These are phyloP conservation scores for Malthinus seriepunctatus DNA, from an alignment of 2,888 invertebrate species.

Conservation along the genomic window DNA sequence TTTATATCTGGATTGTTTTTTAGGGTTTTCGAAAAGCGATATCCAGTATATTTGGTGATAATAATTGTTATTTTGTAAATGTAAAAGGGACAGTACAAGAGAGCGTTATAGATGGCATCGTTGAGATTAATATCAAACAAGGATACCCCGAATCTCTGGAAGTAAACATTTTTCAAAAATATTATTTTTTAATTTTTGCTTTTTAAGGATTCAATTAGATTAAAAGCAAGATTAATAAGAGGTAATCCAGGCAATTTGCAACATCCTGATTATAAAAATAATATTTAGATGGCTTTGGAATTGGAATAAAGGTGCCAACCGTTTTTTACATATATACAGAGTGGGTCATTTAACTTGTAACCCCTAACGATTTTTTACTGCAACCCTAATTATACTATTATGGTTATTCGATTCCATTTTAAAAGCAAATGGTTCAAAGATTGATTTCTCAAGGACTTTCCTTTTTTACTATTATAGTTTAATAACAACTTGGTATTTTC, in stretches of 20 bases:
- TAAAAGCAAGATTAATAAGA: slow-evolving; percentile 46
- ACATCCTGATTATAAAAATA: not conserved
- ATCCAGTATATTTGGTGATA: slow-evolving; percentile 79
- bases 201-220: not conserved
- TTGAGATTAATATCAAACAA: slow-evolving; percentile 44
- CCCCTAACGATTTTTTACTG: too few relatives aligned
- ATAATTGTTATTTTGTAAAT: slow-evolving; percentile 71
- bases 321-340: too few relatives aligned
- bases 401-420: too few relatives aligned
- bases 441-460: too few relatives aligned
- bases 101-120: slow-evolving; percentile 62
- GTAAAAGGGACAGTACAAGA: slow-evolving; percentile 68
- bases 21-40: slow-evolving; percentile 76
- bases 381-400: too few relatives aligned
- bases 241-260: slow-evolving; percentile 50
- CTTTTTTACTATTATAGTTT: not conserved
- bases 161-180: not conserved
- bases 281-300: too few relatives aligned
- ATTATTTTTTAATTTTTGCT: not conserved
- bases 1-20: slow-evolving; percentile 26
- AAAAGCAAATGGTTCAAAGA: too few relatives aligned
- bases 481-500: not conserved
- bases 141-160: not conserved
- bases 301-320: too few relatives aligned
- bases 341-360: too few relatives aligned